A percentile compares a stretch with the other conserved stretches of the same genome.
Evolutionary conservation across 2,113 vertebrate species (phyloP).

Genomic region (zebrafish (Danio rerio)): DNA sequence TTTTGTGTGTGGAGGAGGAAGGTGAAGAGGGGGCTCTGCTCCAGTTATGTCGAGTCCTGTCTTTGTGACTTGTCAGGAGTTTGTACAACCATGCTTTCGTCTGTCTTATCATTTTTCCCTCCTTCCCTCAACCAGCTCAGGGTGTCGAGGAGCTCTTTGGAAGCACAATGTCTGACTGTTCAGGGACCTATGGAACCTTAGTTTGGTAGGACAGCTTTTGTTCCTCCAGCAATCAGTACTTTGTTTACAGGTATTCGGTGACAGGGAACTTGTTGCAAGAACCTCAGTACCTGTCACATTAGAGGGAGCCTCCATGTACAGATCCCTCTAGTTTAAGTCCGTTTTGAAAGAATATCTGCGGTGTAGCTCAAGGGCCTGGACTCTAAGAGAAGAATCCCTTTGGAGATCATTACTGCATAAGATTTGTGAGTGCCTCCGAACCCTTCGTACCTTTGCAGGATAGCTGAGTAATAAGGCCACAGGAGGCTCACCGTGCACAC

Average conservation of each 20-base stretch:
- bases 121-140: neutral
- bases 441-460: slow-evolving; percentile 58
- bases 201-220: neutral
- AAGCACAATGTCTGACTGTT: neutral
- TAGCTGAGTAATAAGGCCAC: slow-evolving; percentile 77
- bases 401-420: slow-evolving; percentile 60
- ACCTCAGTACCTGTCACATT: neutral
- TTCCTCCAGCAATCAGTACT: neutral
- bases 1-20: slow-evolving; percentile 39
- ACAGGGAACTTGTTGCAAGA: slow-evolving; percentile 24
- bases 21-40: slow-evolving; percentile 54
- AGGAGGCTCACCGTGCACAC: slow-evolving; percentile 59
- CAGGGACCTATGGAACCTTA: slow-evolving; percentile 17
- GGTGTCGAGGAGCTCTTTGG: slow-evolving; percentile 13
- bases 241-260: slow-evolving; percentile 5
- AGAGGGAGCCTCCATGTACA: neutral
- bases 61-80: slow-evolving; percentile 58
- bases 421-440: slow-evolving; percentile 49
- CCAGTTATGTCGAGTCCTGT: slow-evolving; percentile 52
- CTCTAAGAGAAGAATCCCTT: slow-evolving; percentile 48
- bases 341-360: slow-evolving; percentile 13
- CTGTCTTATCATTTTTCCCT: slow-evolving; percentile 43
- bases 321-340: neutral
- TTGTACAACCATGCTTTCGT: slow-evolving; percentile 45
- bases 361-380: neutral